phyloP scores from a whole-genome alignment of 1,140 invertebrate genomes.

The Neodiprion fabricii region DNA sequence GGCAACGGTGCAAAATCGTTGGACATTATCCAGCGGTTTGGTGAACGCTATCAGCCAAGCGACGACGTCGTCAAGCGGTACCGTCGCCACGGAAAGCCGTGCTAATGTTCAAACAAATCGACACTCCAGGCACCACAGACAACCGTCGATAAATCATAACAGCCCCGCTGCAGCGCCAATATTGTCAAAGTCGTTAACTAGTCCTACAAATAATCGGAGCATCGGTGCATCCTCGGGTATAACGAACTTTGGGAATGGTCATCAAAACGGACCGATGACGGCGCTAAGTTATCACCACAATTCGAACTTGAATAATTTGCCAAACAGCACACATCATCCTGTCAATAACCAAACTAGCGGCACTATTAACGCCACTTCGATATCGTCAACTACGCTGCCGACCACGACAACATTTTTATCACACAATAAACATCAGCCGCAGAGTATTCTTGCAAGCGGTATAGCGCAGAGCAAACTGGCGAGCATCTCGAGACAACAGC shows the following conservation, averaged over 20 bases:
- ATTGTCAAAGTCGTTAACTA: slow-evolving; percentile 57
- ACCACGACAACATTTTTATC: slow-evolving; percentile 49
- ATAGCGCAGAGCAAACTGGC: slow-evolving; percentile 56
- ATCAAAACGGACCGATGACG: slow-evolving; percentile 50
- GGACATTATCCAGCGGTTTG: background rate
- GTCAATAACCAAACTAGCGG: slow-evolving; percentile 13
- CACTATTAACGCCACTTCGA: background rate
- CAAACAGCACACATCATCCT: slow-evolving; percentile 44
- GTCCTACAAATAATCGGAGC: slow-evolving; percentile 52
- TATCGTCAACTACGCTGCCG: slow-evolving; percentile 16
- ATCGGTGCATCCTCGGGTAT: background rate
- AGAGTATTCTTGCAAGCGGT: slow-evolving; percentile 55
- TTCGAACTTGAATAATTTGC: slow-evolving; percentile 43
- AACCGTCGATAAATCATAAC: slow-evolving; percentile 45
- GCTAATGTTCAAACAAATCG: slow-evolving; percentile 31
- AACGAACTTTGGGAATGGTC: slow-evolving; percentile 53
- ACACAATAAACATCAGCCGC: slow-evolving; percentile 57
- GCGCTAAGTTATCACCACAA: slow-evolving; percentile 7
- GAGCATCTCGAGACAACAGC: slow-evolving; percentile 52
- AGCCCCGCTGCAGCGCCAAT: slow-evolving; percentile 46
- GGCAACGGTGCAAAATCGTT: background rate
- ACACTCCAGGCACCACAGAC: slow-evolving; percentile 45
- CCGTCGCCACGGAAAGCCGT: slow-evolving; percentile 30
- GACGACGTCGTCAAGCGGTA: slow-evolving; percentile 21
- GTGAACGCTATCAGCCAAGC: slow-evolving; percentile 6